Base-by-base conservation (phyloP, 2,113 vertebrate genomes). In the Edolisoma coerulescens region DNA sequence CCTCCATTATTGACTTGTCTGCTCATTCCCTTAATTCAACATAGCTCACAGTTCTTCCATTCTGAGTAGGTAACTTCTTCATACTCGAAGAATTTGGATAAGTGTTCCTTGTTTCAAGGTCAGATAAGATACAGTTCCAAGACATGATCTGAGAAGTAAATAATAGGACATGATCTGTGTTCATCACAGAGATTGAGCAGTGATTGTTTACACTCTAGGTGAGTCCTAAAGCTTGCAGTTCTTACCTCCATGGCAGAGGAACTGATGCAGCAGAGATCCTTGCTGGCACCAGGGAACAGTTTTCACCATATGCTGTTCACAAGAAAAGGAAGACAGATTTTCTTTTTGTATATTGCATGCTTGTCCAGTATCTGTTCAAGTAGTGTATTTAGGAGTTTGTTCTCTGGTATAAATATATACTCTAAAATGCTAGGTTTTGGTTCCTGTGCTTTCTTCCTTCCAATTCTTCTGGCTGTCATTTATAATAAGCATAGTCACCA, bases 251-350 rank as follows among this genome's bases (percentile, higher is more conserved):
- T 68, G 45, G 89, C 83, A 91, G 33, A 90, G 71, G 70, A 94
- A 87, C 18, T 87, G 85, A 84, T 89, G 87, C 79, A 92, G 84
- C 80, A 89, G 86, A 88, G 76, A 87, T 84, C 56, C 77, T 68
- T 84, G 39, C 78, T 96, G 92, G 67, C 75, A 76, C 44, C 60
- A 50, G 65, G 56, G 50, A 85, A 49, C 11, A 44, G 47, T 85
- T 91, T 77, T 91, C 42, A 61, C 87, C 53, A 64, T 44, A 68
- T 84, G 63, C 53, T 91, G 37, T 28, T 93, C 63, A 83, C 35
- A 50, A 89, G 64, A 52, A 71, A 67, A 91, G 41, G 45, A 82
- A 84, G 92, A 53, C 33, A 65, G n/a, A 53, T 27, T 10, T 39
- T 52, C 32, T 65, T 27, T 63, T 81, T 56, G 7, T 67, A 6